Evolutionary conservation across 2,113 vertebrate species (phyloP), one percentile per base, ranked within the genome.

Genomic region (Cryptoleucopteryx plumbea): DNA sequence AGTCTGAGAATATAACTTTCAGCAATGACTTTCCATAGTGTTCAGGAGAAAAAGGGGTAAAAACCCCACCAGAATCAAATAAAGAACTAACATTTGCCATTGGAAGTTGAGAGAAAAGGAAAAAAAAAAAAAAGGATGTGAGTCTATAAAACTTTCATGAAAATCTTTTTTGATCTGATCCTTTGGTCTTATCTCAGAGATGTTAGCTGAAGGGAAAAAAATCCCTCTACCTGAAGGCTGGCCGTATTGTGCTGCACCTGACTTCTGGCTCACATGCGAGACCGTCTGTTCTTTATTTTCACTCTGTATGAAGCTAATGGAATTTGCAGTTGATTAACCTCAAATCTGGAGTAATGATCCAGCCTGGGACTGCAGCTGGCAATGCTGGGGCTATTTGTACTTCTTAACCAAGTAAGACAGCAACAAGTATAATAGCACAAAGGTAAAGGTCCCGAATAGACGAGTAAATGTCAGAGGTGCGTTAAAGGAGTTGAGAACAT

Each of bases 301-400:
- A 97, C 98, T 97, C 97, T 82, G 94, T 98, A 97, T 97, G 97
- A 97, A 98, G 97, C 97, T 98, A 98, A 98, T 98, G 98, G 98
- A 98, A 98, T 98, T 98, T 98, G 98, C 98, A 98, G 97, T 98
- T 98, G 98, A 98, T 98, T 98, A 98, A 98, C 98, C 98, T 98
- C 97, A 96, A 98, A 97, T 98, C 97, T 98, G 97, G 97, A 98
- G 94, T 98, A 98, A 98, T 96, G 97, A 98, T 97, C 96, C 96
- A 96, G 96, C 87, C 97, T 97, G 96, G 96, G 97, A 98, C 91
- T 96, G 91, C 97, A 98, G 97, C 98, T 98, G 97, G 98, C 96
- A 95, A 47, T 88, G 85, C 92, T 53, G 88, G 81, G 90, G 81
- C 89, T 90, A 94, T 98, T 96, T 97, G 97, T 98, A 96, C 85